These are phyloP conservation scores for Chroicocephalus ridibundus DNA, from an alignment of 2,113 vertebrate species.

Conservation along the genomic window DNA sequence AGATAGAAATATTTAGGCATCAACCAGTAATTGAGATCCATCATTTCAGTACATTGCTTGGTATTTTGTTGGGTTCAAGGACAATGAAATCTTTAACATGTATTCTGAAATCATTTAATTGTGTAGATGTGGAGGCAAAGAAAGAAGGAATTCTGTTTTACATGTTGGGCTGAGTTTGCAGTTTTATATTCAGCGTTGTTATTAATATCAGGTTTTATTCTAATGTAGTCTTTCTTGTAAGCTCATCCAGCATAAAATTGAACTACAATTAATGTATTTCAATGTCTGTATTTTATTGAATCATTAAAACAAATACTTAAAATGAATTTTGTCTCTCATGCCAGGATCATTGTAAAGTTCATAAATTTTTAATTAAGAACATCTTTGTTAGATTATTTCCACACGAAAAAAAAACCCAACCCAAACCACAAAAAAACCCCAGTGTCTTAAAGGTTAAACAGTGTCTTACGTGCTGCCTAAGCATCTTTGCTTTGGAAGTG, in stretches of 20 bases:
- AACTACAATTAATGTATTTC: neutral
- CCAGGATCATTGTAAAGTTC: neutral
- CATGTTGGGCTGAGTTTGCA: neutral
- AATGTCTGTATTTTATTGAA: neutral
- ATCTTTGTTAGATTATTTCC: neutral
- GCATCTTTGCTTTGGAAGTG: neutral
- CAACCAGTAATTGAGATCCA: neutral
- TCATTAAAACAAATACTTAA: neutral
- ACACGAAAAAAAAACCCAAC: neutral
- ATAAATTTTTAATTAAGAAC: neutral
- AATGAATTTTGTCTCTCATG: neutral
- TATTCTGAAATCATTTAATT: neutral
- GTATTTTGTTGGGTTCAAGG: neutral
- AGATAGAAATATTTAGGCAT: neutral
- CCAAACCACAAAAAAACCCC: neutral
- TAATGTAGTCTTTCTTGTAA: neutral
- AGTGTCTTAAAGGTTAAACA: neutral
- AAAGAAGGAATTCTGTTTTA: neutral
- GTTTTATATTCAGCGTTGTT: neutral
- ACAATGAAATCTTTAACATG: neutral
- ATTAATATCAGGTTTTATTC: neutral
- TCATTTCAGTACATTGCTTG: neutral
- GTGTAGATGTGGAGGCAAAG: neutral
- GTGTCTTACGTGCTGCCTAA: neutral
- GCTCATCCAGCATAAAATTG: neutral